Evolutionary conservation across 2,113 vertebrate species (phyloP).

Genomic region (Pampusana beccarii): DNA sequence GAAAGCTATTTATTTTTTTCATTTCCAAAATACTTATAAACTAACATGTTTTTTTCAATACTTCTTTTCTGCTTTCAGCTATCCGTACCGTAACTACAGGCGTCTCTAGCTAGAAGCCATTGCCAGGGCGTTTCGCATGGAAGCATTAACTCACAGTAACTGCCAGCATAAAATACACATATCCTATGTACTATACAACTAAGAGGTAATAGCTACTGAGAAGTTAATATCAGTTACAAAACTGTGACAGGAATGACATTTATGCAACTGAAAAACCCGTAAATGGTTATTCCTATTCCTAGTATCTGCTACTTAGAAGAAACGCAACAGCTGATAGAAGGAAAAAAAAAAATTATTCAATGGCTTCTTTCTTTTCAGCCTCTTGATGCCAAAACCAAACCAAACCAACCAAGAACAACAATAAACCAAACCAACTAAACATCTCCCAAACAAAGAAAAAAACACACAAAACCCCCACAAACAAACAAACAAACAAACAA

Average conservation of each 20-base stretch:
- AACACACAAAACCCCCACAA: no score
- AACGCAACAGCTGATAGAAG: background rate
- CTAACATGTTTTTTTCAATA: background rate
- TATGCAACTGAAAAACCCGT: background rate
- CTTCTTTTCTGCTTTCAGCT: background rate
- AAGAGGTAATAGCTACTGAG: background rate
- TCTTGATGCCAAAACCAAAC: background rate
- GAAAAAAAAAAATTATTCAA: background rate
- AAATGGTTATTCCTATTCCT: background rate
- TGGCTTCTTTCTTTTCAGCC: background rate
- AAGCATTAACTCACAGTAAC: background rate
- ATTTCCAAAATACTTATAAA: background rate
- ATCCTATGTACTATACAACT: background rate
- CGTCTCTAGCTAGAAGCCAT: background rate
- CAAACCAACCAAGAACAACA: background rate
- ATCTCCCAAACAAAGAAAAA: no score
- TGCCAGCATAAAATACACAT: background rate
- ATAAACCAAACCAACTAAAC: background rate
- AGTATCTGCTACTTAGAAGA: background rate
- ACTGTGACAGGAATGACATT: background rate
- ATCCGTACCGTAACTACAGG: background rate
- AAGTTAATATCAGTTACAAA: background rate
- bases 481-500: accelerated
- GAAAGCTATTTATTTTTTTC: background rate
- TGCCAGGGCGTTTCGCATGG: background rate